Percentiles rank a stretch among this genome's conserved stretches.
Conservation (phyloP, 2,797 vertebrate genomes). For the Enteromius unitaeniatus region DNA sequence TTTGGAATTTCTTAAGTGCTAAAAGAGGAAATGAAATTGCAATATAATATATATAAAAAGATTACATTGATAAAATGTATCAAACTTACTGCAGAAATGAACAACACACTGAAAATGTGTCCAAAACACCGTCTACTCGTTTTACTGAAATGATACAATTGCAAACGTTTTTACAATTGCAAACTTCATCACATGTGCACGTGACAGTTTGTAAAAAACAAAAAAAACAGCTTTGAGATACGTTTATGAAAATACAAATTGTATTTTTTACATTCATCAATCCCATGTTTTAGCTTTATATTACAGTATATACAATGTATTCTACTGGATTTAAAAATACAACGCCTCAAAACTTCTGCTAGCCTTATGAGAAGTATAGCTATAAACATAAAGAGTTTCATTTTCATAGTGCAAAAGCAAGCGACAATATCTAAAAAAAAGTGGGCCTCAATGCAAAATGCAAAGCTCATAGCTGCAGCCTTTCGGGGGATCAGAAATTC, state of each 20-base stretch:
- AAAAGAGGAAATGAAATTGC: background rate
- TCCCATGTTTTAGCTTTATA: constrained; percentile 43
- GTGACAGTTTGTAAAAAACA: constrained; percentile 11
- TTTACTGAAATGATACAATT: background rate
- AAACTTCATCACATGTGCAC: background rate
- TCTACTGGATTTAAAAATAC: constrained; percentile 35
- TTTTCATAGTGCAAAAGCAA: constrained; percentile 53
- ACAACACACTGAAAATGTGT: constrained; percentile 5
- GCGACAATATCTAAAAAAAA: constrained; percentile 7
- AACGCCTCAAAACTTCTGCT: constrained; percentile 9
- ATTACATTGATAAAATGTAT: background rate
- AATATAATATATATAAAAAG: constrained; percentile 15
- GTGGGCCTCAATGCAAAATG: background rate
- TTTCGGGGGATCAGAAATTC: background rate
- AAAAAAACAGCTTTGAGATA: background rate
- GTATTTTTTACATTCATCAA: constrained; percentile 55
- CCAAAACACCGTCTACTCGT: background rate
- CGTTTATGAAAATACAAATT: constrained; percentile 29
- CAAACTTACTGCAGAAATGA: background rate
- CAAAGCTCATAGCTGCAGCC: background rate
- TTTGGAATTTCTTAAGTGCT: background rate
- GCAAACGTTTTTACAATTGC: background rate
- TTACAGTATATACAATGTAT: constrained; percentile 57
- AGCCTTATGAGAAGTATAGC: constrained; percentile 16
- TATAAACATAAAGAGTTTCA: constrained; percentile 17